Base-by-base conservation (phyloP, 2,113 vertebrate genomes). In the Caloenas nicobarica region DNA sequence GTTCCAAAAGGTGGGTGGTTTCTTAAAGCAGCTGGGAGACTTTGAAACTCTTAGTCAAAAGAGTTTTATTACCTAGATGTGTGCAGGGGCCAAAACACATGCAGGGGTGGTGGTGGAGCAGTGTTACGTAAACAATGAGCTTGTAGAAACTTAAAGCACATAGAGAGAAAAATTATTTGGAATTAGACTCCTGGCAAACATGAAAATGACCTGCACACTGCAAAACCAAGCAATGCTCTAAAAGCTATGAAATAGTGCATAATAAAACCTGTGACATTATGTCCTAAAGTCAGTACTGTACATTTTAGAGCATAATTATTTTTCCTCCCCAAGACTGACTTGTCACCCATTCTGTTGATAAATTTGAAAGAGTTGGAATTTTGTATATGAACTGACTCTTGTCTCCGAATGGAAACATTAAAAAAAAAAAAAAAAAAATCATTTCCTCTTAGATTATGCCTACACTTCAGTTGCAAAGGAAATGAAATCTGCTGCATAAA, bases 121-220 rank as follows among this genome's bases (percentile, higher is more conserved):
- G 16, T 25, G 2, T n/a, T 15, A 18, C 5, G 44, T 86, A 72
- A 64, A 87, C 53, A 46, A 44, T 26, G 56, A 86, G 7, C 19
- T 53, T 1, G 5, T 11, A 40, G 68, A 80, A 90, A 33, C 19
- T 17, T n/a, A 40, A 60, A 40, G 42, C 56, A 62, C 25, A 77
- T 33, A 50, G 29, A 26, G 10, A 80, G 5, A 13, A 81, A 46
- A 84, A 48, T 29, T n/a, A 44, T 42, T 74, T 66, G 28, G 29
- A 91, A 34, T 60, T 53, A 72, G 42, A 16, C 11, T 81, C 64
- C 42, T 76, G 53, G 22, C 24, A 93, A 73, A 86, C 16, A 28
- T 15, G 10, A 66, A 71, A 61, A 36, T 0, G 3, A 38, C 7
- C 31, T 85, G 79, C 28, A 56, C 1, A 0, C 44, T 25, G 10